Percentiles rank a stretch among this genome's conserved stretches.
phyloP scores from a whole-genome alignment of 2,888 invertebrate species.

The Tortricodes alternella region DNA sequence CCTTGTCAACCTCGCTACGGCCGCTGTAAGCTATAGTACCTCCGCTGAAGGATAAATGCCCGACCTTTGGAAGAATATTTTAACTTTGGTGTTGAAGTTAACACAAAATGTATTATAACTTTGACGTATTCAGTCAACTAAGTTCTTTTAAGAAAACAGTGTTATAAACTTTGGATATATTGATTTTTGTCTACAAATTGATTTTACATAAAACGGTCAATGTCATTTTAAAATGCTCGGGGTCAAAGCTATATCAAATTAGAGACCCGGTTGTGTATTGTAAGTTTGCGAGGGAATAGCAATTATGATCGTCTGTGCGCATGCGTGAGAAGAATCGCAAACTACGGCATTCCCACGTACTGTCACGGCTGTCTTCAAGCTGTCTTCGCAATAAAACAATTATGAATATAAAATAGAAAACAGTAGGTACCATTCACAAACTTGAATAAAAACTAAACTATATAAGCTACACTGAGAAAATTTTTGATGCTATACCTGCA shows the following conservation, averaged over 20 bases:
- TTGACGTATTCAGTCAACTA: background rate
- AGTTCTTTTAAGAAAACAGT: background rate
- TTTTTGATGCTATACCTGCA: no score
- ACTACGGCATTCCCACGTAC: constrained; percentile 12
- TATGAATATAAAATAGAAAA: no score
- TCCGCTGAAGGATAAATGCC: background rate
- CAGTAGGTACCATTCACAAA: no score
- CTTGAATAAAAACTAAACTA: no score
- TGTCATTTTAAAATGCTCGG: background rate
- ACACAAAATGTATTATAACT: no score
- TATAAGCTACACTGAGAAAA: no score
- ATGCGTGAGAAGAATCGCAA: background rate
- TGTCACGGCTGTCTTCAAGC: no score
- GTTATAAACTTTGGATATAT: no score
- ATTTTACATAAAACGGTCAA: background rate
- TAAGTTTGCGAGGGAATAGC: background rate
- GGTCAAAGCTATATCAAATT: background rate
- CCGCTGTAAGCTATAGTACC: no score
- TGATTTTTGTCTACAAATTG: background rate
- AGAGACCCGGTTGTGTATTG: background rate
- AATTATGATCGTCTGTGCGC: constrained; percentile 5
- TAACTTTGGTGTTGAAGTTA: no score
- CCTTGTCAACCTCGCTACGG: no score
- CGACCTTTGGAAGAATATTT: background rate
- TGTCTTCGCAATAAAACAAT: no score